Evolutionary conservation across 2,797 vertebrate genomes (phyloP), one percentile per base, ranked within the genome.

Genomic region (Dromococcyx pavoninus): DNA sequence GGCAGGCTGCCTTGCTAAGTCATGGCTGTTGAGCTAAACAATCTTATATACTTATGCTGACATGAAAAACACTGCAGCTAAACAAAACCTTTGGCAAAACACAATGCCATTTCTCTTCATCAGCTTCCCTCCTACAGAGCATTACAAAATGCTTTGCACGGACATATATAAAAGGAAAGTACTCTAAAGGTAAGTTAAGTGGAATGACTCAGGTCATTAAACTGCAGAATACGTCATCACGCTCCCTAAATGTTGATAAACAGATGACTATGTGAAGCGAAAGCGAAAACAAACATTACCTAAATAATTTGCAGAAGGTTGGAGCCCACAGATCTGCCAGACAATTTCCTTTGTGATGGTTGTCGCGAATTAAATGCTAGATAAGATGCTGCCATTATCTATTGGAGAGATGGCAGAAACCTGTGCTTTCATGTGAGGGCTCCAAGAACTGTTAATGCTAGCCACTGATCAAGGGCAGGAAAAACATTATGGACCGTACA

Each of bases 1-100:
- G 41, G 89, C 83, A 96, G 83, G 71, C 79, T 91, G 83, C 89
- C 92, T 90, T 77, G 83, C 77, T 62, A 96, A 88, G 88, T 90
- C 91, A 73, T 50, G 73, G 86, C 67, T 93, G 74, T 73, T 82
- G 41, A 91, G 67, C 88, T 90, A 44, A 70, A 79, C 48, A 48
- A 33, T 84, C 70, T 22, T 17, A 78, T 76, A 53, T 60, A 95
- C 43, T 91, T 44, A 13, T 76, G 73, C 89, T 93, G 94, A 93
- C 92, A 71, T 14, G 41, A 86, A 85, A 95, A 92, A 89, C 32
- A 86, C 32, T 67, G 76, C 39, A 88, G 73, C 82, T 86, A 70
- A 95, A 92, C 73, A 95, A 91, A 94, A 93, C 60, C 88, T 85
- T 92, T 0, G 1, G 70, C 79, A 86, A 95, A 94, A 91, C 30